These are phyloP conservation scores for Cyprinodon diabolis DNA, from an alignment of 2,797 vertebrate species.

Conservation along the genomic window DNA sequence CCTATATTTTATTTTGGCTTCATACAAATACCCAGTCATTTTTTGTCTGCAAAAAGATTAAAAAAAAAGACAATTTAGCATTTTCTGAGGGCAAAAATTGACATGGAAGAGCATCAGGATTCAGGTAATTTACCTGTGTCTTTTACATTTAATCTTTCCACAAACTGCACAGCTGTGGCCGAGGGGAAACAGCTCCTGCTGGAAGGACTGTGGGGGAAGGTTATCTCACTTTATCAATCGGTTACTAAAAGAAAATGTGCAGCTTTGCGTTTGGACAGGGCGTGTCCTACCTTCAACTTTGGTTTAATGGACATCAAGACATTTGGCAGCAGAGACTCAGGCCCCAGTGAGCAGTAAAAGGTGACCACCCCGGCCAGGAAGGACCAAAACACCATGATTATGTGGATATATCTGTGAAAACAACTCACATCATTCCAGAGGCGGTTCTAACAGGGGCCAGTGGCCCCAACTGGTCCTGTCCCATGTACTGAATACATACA, in stretches of 20 bases:
- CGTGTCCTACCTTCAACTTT: constrained; percentile 84
- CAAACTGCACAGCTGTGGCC: constrained; percentile 95
- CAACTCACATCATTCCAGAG: too few relatives aligned
- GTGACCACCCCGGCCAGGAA: constrained; percentile 93
- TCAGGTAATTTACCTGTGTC: constrained; percentile 86
- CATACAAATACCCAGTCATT: background rate
- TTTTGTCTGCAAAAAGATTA: background rate
- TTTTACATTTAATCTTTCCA: constrained; percentile 95
- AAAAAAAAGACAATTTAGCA: background rate
- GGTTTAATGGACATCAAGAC: constrained; percentile 88
- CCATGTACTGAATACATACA: too few relatives aligned
- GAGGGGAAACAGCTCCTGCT: constrained; percentile 91
- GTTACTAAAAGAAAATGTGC: background rate
- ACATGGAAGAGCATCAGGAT: background rate
- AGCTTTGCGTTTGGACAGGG: too few relatives aligned
- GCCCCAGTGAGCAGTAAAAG: constrained; percentile 92
- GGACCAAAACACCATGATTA: constrained; percentile 96
- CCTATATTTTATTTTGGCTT: background rate
- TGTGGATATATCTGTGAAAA: constrained; percentile 86
- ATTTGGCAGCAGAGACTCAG: constrained; percentile 92
- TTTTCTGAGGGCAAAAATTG: background rate
- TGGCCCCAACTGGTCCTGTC: too few relatives aligned
- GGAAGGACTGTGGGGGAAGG: constrained; percentile 77
- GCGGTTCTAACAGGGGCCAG: too few relatives aligned
- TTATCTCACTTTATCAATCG: background rate